Percentiles rank a stretch among this genome's conserved stretches.
These are phyloP conservation scores for Chymomyza procnemis DNA, from an alignment of 2,888 invertebrate species.

Conservation along the genomic window DNA sequence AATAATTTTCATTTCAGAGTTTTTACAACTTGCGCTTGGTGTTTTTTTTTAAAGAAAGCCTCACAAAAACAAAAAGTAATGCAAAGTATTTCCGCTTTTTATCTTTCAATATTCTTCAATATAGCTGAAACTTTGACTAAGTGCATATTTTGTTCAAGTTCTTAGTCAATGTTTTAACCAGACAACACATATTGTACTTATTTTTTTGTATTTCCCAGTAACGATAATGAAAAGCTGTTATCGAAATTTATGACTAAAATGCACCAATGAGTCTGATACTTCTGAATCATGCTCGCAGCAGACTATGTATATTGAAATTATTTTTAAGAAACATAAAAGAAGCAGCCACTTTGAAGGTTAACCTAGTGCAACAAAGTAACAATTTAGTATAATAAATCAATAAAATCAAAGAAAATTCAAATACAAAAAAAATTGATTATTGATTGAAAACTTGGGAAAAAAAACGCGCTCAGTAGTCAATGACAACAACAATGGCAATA, in stretches of 20 bases:
- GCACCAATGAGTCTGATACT: neutral
- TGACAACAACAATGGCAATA: neutral
- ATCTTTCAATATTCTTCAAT: too few species aligned
- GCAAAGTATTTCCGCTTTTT: too few species aligned
- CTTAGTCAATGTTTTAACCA: neutral
- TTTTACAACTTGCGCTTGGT: too few species aligned
- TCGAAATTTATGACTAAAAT: neutral
- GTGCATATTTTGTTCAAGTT: too few species aligned
- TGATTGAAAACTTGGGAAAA: neutral
- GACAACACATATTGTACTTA: too few species aligned
- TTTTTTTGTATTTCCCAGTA: neutral
- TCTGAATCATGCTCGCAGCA: neutral
- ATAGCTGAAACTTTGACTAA: too few species aligned
- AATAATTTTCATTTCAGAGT: too few species aligned
- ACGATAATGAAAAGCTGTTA: neutral
- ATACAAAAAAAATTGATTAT: neutral
- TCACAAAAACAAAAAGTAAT: too few species aligned
- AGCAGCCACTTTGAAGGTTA: neutral
- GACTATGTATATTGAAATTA: neutral
- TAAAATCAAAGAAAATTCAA: conserved; percentile 5
- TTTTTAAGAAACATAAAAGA: too few species aligned
- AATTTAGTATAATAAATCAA: conserved; percentile 2
- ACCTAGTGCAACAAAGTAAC: neutral
- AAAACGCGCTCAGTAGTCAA: neutral
- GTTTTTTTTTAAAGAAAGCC: too few species aligned